Evolutionary conservation across 1,140 invertebrate genomes (phyloP).

Genomic region (Ephestia elutella): DNA sequence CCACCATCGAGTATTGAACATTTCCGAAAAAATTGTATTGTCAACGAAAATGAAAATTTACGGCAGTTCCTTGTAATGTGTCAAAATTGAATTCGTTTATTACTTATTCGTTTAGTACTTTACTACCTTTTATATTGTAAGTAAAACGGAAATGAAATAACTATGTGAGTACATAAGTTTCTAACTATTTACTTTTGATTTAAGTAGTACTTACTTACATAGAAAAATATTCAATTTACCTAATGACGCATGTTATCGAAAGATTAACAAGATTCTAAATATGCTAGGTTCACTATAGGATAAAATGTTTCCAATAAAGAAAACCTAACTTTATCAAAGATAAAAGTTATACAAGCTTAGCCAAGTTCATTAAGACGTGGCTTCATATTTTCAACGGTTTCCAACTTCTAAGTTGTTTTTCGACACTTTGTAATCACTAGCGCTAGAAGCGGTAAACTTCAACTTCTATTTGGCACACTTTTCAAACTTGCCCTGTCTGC

Average conservation of each 20-base stretch:
- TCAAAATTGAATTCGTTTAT: no score
- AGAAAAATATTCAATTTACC: no score
- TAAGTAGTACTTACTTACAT: no score
- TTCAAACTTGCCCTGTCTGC: constrained; percentile 35
- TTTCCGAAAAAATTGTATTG: not conserved
- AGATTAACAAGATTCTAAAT: no score
- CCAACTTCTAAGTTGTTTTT: constrained; percentile 25
- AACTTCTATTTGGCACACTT: constrained; percentile 50
- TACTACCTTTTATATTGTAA: no score
- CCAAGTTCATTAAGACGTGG: constrained; percentile 8
- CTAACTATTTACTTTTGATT: no score
- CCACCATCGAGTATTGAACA: not conserved
- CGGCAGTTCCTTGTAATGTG: no score
- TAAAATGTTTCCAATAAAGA: not conserved
- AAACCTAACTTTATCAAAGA: not conserved
- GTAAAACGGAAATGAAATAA: no score
- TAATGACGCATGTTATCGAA: no score
- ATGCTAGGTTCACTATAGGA: no score
- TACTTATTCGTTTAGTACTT: no score
- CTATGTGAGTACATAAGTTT: no score
- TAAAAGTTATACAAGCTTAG: not conserved
- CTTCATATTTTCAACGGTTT: constrained; percentile 17
- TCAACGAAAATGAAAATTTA: not conserved
- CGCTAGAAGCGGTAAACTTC: constrained; percentile 37
- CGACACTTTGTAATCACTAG: constrained; percentile 36